Conservation (phyloP, 53 echinoderm and acorn worm genomes). For the Holothuria scabra region DNA sequence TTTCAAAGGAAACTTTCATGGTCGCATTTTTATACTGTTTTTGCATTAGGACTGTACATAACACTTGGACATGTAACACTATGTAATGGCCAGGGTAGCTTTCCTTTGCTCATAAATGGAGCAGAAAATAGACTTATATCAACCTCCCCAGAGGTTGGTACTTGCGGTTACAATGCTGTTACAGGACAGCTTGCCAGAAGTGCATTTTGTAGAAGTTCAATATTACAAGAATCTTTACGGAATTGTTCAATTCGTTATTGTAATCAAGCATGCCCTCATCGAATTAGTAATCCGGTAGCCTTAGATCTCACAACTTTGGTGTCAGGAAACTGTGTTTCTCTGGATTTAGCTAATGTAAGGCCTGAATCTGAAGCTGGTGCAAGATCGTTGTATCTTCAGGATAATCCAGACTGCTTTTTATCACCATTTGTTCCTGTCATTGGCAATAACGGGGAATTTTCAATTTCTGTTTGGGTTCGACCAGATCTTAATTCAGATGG, state of each 20-base stretch:
- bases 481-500: constrained; percentile 68
- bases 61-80: constrained; percentile 4
- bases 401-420: constrained; percentile 74
- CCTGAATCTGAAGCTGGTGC: constrained; percentile 63
- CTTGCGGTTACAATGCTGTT: constrained; percentile 78
- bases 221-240: constrained; percentile 67
- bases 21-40: no score
- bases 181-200: constrained; percentile 67
- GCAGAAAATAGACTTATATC: constrained; percentile 80
- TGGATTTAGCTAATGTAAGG: constrained; percentile 67
- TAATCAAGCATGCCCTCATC: constrained; percentile 79
- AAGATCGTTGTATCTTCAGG: constrained; percentile 73
- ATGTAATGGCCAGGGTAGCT: constrained; percentile 44
- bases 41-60: not conserved
- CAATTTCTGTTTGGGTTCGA: constrained; percentile 86
- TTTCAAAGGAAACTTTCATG: constrained; percentile 10
- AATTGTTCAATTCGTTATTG: constrained; percentile 72
- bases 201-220: constrained; percentile 92
- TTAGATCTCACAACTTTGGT: constrained; percentile 52
- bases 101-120: constrained; percentile 85
- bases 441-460: constrained; percentile 82
- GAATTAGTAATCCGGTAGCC: constrained; percentile 71
- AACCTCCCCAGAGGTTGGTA: constrained; percentile 79
- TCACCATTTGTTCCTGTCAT: constrained; percentile 72
- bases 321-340: constrained; percentile 74